Conservation (phyloP, 2,797 vertebrate genomes). For the Rhinoraja longicauda region DNA sequence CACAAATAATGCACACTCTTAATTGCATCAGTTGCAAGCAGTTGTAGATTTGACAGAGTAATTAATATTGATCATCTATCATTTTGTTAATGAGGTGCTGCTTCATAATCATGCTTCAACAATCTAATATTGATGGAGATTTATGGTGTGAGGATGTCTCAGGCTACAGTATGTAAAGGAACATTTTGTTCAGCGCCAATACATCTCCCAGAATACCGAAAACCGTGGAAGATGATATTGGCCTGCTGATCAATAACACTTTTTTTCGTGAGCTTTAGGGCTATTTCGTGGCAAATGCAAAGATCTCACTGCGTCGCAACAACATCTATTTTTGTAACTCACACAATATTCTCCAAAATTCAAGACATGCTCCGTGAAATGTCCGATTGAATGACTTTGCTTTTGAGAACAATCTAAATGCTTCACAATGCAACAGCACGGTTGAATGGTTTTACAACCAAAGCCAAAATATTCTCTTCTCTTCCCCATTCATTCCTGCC, state of each 20-base stretch:
- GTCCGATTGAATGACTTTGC: conserved; percentile 8
- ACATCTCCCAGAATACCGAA: not conserved
- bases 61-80: not conserved
- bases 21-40: not conserved
- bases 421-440: not conserved
- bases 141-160: not conserved
- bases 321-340: not conserved
- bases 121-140: not conserved
- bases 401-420: conserved; percentile 24
- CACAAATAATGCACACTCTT: not conserved
- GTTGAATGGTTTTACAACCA: not conserved
- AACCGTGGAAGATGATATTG: not conserved
- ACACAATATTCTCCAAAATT: not conserved
- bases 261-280: not conserved
- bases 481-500: not conserved
- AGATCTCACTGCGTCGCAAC: not conserved
- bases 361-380: not conserved
- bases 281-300: not conserved
- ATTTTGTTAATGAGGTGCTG: not conserved
- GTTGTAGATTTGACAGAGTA: not conserved
- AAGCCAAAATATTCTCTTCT: not conserved
- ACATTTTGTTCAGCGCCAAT: not conserved
- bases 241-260: not conserved
- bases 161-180: not conserved
- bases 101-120: not conserved